Percentiles rank a stretch among this genome's conserved stretches.
phyloP scores from a whole-genome alignment of 2,797 vertebrate genomes.

The Danio jaintianensis region DNA sequence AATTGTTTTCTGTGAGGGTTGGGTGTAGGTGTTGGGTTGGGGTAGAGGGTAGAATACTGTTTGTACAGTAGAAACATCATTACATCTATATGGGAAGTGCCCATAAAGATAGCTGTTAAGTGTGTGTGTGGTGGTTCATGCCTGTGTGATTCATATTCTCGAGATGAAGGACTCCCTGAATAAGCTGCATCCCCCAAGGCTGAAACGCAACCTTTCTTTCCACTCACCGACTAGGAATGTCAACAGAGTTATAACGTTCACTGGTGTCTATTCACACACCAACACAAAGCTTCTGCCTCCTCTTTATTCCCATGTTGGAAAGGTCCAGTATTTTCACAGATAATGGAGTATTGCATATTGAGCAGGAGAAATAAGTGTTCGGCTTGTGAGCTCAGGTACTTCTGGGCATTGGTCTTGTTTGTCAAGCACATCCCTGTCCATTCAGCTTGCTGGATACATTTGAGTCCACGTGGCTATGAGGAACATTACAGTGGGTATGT shows the following conservation, averaged over 20 bases:
- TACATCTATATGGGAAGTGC: too few species aligned
- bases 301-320: not conserved
- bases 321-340: not conserved
- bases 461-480: not conserved
- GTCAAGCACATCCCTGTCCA: not conserved
- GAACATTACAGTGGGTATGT: not conserved
- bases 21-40: too few species aligned
- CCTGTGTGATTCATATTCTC: constrained; percentile 57
- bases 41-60: too few species aligned
- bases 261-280: constrained; percentile 15
- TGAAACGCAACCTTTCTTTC: constrained; percentile 26
- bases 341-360: not conserved
- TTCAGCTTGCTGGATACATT: constrained; percentile 9
- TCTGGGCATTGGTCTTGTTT: not conserved
- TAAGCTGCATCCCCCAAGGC: constrained; percentile 55
- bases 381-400: constrained; percentile 6
- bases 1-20: too few species aligned
- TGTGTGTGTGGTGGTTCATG: constrained; percentile 43
- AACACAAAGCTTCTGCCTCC: constrained; percentile 5
- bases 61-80: too few species aligned
- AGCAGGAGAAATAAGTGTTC: not conserved
- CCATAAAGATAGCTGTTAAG: not conserved
- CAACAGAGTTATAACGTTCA: constrained; percentile 48
- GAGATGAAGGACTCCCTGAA: constrained; percentile 62
- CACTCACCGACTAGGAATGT: constrained; percentile 53